A percentile compares a stretch with the other conserved stretches of the same genome.
phyloP scores from a whole-genome alignment of 1,140 invertebrate species.

The Drosophila mojavensis region DNA sequence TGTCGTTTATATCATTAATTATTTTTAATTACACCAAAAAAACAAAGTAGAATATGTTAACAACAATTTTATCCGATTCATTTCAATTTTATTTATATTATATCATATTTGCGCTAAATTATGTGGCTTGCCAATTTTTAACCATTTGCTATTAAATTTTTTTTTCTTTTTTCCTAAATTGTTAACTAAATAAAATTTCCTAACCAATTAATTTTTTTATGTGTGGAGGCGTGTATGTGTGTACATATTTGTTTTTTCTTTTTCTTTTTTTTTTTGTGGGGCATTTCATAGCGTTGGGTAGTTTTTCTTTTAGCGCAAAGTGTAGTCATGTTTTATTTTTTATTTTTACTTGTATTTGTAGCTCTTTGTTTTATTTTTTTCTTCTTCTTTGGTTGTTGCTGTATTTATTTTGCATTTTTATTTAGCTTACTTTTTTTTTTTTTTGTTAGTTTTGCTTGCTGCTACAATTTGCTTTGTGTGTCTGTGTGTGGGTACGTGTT shows the following conservation, averaged over 20 bases:
- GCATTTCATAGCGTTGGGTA: constrained; percentile 69
- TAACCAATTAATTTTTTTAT: constrained; percentile 61
- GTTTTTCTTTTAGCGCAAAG: constrained; percentile 54
- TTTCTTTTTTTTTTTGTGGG: constrained; percentile 40
- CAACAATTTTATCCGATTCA: constrained; percentile 49
- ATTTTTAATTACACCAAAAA: constrained; percentile 54
- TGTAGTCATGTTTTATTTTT: constrained; percentile 47
- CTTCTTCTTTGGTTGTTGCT: constrained; percentile 80
- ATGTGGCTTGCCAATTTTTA: constrained; percentile 65
- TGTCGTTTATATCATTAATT: constrained; percentile 72
- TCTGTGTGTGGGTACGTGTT: constrained; percentile 55
- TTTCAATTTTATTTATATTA: constrained; percentile 29
- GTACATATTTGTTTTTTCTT: constrained; percentile 17
- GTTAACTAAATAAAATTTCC: constrained; percentile 71
- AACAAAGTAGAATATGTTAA: constrained; percentile 60
- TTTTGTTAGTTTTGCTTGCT: constrained; percentile 57
- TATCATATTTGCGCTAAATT: constrained; percentile 72
- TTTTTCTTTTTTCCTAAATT: constrained; percentile 56
- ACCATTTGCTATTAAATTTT: constrained; percentile 37
- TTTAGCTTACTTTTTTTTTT: constrained; percentile 46
- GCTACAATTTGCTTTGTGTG: constrained; percentile 45
- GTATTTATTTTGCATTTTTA: constrained; percentile 67
- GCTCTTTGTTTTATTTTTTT: constrained; percentile 55
- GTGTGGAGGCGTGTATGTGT: constrained; percentile 38
- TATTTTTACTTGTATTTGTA: constrained; percentile 58